phyloP scores from a whole-genome alignment of 2,888 invertebrate genomes.

The Tachina grossa region DNA sequence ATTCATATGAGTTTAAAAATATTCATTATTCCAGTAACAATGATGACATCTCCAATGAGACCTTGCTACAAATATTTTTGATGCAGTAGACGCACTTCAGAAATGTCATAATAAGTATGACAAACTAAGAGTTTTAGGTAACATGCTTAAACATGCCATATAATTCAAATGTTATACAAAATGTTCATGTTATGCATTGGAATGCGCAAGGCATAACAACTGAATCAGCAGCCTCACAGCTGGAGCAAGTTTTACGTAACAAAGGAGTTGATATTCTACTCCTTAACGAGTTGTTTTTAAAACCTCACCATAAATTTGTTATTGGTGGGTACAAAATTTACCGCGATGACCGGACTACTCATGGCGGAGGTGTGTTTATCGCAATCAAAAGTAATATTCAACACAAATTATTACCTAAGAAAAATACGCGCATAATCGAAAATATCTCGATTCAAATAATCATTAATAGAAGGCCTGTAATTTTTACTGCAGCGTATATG shows the following conservation, averaged over 20 bases:
- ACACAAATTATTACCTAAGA: too few species aligned
- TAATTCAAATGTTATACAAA: slow-evolving; percentile 8
- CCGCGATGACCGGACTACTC: too few species aligned
- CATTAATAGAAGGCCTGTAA: not conserved
- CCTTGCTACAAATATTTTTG: not conserved
- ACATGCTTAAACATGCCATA: not conserved
- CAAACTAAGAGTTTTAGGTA: slow-evolving; percentile 5
- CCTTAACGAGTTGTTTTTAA: not conserved
- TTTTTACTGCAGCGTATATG: slow-evolving; percentile 24
- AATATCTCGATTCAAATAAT: slow-evolving; percentile 12
- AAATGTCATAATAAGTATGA: slow-evolving; percentile 7
- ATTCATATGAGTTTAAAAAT: not conserved
- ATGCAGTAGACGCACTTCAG: slow-evolving; percentile 2
- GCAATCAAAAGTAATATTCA: too few species aligned
- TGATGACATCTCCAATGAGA: slow-evolving; percentile 8
- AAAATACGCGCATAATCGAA: not conserved
- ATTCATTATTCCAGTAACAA: not conserved
- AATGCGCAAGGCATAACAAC: not conserved
- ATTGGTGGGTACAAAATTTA: not conserved
- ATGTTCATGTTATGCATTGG: not conserved
- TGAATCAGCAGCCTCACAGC: not conserved
- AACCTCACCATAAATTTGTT: slow-evolving; percentile 12
- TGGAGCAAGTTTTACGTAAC: not conserved
- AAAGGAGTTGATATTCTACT: not conserved
- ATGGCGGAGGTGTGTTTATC: too few species aligned